Percentiles rank a stretch among this genome's conserved stretches.
Conservation (phyloP, 2,113 vertebrate genomes). For the Leiothrix lutea region DNA sequence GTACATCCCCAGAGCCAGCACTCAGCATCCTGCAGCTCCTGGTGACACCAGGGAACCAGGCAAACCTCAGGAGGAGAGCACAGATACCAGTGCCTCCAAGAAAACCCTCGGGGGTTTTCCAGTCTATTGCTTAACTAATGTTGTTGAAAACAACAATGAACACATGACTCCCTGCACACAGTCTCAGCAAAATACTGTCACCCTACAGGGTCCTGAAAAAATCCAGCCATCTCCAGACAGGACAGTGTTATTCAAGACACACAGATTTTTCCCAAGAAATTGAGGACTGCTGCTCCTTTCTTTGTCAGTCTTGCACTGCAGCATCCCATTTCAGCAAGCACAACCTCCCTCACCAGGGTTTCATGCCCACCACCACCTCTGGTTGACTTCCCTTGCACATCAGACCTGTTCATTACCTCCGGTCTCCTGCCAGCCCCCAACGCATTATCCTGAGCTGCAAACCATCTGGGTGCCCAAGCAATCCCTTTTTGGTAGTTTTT, state of each 20-base stretch:
- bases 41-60: fast-evolving
- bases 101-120: not conserved
- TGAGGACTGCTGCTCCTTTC: not conserved
- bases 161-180: no score
- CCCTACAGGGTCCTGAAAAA: not conserved
- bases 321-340: not conserved
- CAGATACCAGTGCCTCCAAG: not conserved
- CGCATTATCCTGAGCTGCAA: not conserved
- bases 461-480: not conserved
- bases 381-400: fast-evolving
- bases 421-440: not conserved
- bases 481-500: not conserved
- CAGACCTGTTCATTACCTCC: not conserved
- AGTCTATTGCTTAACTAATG: not conserved
- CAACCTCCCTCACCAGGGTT: no score
- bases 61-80: fast-evolving
- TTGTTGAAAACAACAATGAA: not conserved
- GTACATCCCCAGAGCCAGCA: fast-evolving
- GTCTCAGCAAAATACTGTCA: not conserved
- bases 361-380: fast-evolving
- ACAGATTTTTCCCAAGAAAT: not conserved
- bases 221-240: not conserved
- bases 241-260: not conserved
- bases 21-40: fast-evolving
- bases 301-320: not conserved